Base-by-base conservation (phyloP, 2,888 invertebrate genomes). In the Coleophora deauratella region DNA sequence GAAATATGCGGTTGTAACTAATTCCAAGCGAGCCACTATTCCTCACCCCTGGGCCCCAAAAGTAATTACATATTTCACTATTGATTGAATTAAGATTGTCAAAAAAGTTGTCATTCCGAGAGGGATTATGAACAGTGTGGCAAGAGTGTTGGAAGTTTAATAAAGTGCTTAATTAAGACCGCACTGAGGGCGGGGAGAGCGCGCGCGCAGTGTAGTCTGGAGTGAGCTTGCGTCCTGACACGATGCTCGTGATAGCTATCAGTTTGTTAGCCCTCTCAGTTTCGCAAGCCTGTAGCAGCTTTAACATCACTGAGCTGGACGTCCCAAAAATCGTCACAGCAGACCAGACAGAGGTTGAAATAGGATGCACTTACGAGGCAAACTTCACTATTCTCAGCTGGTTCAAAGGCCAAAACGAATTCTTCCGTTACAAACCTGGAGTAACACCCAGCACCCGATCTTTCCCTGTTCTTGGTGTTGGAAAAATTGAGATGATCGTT, bases 151-250 rank as follows among this genome's bases (percentile, higher is more conserved):
- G 65, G 72, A 72, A 44, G 82, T 71, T 82, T 82, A 85, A 75
- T 81, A 78, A 82, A 81, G 81, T 72, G 78, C 68, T 75, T 82
- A 84, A 85, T 85, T 84, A 80, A 81, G 77, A 68, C 57, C 60
- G 70, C 62, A 74, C 66, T 66, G 65, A n/a, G 64, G 49, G 44
- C 62, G 62, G 64, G 57, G 60, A 58, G 57, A 63, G 64, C 65
- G 61, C 79, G 57, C 63, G 63, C 65, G 61, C 79, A 81, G 81
- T 79, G 65, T 21, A 21, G 21, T 21, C 21, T 21, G 21, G 6
- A 4, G 21, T 6, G 21, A 4, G 21, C 21, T 6, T 65, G 70
- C 72, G 66, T 50, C 59, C 59, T 51, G 72, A 57, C 72, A 77
- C 54, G 66, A 82, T 82, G 85, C 66, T 75, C 43, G 45, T 60